A percentile compares a stretch with the other conserved stretches of the same genome.
Evolutionary conservation across 2,797 vertebrate genomes (phyloP).

Genomic region (Phrynocephalus forsythii): DNA sequence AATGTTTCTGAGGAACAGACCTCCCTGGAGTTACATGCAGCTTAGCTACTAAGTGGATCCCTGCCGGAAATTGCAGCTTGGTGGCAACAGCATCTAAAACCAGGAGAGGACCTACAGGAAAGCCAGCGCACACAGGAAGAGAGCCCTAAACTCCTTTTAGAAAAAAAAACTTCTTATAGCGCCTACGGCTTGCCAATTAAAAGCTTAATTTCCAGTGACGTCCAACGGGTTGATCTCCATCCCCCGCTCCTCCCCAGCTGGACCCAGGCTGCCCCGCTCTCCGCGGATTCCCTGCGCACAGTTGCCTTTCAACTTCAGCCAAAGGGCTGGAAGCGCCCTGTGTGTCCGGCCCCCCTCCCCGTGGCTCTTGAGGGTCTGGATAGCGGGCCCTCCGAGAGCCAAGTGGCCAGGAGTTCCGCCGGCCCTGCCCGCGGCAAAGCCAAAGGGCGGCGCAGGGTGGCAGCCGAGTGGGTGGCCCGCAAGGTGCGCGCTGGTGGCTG

Average conservation of each 20-base stretch:
- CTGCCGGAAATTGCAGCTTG: rapidly evolving
- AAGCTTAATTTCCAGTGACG: constrained; percentile 12
- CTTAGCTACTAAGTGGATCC: background rate
- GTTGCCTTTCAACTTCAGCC: too few species aligned
- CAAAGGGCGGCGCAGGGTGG: background rate
- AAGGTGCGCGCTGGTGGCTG: too few species aligned
- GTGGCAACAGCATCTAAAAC: too few species aligned
- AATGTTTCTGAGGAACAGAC: background rate
- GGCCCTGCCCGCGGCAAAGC: background rate
- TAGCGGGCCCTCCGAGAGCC: too few species aligned
- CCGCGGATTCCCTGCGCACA: too few species aligned
- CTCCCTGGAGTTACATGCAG: background rate
- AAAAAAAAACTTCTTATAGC: constrained; percentile 5
- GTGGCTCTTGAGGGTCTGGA: too few species aligned
- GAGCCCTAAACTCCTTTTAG: background rate
- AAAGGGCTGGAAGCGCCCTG: too few species aligned
- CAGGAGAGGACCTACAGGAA: background rate
- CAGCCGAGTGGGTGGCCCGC: too few species aligned
- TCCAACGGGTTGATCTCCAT: background rate
- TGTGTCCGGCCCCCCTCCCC: too few species aligned
- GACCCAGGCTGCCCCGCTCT: background rate
- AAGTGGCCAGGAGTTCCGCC: too few species aligned
- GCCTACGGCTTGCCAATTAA: constrained; percentile 51
- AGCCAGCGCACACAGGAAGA: too few species aligned
- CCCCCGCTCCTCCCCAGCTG: too few species aligned